Conservation (phyloP, 2,888 invertebrate genomes). For the Hipparchia semele region DNA sequence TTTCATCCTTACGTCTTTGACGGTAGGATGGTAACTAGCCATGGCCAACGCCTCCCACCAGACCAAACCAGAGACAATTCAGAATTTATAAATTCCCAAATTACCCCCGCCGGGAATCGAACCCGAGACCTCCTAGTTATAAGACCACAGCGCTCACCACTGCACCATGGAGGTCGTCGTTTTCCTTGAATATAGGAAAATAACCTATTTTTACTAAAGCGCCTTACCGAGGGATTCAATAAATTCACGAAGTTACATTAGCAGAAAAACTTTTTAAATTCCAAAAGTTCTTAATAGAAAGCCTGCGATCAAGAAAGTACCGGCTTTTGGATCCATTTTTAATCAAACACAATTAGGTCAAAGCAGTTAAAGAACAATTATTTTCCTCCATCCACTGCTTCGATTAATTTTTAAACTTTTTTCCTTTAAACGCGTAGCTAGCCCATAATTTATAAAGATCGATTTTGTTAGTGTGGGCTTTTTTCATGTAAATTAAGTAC, state of each 20-base stretch:
- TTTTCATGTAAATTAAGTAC: too few relatives aligned
- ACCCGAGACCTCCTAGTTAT: too few relatives aligned
- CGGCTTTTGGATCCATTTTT: constrained; percentile 18
- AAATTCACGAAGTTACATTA: background rate
- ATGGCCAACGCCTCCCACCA: too few relatives aligned
- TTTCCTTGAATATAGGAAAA: too few relatives aligned
- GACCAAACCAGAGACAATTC: too few relatives aligned
- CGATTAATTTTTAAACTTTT: background rate
- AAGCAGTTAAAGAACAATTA: constrained; percentile 15
- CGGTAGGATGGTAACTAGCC: too few relatives aligned
- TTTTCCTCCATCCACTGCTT: background rate
- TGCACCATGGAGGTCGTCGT: too few relatives aligned
- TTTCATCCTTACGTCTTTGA: too few relatives aligned
- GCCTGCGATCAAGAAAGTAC: background rate
- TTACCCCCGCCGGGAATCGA: too few relatives aligned
- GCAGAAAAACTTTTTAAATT: constrained; percentile 15
- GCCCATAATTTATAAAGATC: background rate
- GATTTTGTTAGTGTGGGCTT: background rate
- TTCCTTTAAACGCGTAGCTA: background rate
- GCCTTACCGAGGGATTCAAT: background rate
- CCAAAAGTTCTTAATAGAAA: background rate
- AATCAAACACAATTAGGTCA: constrained; percentile 18
- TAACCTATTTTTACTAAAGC: background rate
- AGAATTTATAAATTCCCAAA: too few relatives aligned
- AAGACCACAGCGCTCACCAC: too few relatives aligned